Percentiles rank a stretch among this genome's conserved stretches.
Conservation (phyloP, 1,140 invertebrate species). For the Ridgeia piscesae region DNA sequence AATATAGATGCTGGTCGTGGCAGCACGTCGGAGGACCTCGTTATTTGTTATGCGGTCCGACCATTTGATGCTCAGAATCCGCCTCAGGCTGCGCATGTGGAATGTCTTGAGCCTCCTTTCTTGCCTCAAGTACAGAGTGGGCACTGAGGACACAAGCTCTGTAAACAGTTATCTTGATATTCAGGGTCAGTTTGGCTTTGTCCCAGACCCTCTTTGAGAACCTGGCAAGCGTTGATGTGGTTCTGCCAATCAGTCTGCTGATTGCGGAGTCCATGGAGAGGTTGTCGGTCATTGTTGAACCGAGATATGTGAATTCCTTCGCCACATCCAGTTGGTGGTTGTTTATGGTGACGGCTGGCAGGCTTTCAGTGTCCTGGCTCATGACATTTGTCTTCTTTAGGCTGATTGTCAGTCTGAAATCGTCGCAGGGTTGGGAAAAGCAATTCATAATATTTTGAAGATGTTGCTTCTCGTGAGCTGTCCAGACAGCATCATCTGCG, state of each 20-base stretch:
- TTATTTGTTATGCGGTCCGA: constrained; percentile 28
- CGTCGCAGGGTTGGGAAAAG: constrained; percentile 29
- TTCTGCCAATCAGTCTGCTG: constrained; percentile 31
- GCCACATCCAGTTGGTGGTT: constrained; percentile 31
- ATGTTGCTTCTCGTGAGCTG: constrained; percentile 25
- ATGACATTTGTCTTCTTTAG: constrained; percentile 33
- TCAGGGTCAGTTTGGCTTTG: constrained; percentile 23
- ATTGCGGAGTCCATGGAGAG: constrained; percentile 31
- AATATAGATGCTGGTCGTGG: constrained; percentile 22
- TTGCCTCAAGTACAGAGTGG: constrained; percentile 27
- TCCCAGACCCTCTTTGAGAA: constrained; percentile 25
- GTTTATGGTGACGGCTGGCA: constrained; percentile 30
- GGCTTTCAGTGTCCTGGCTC: constrained; percentile 25
- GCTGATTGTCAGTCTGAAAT: constrained; percentile 34
- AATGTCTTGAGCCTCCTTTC: constrained; percentile 28
- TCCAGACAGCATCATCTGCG: constrained; percentile 32
- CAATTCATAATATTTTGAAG: constrained; percentile 27
- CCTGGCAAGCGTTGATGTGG: constrained; percentile 19
- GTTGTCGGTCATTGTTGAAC: constrained; percentile 30
- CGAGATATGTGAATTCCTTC: constrained; percentile 34
- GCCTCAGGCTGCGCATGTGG: constrained; percentile 28
- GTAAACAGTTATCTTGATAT: constrained; percentile 28
- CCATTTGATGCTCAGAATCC: constrained; percentile 30
- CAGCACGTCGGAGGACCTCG: constrained; percentile 24
- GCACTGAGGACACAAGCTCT: constrained; percentile 22